Evolutionary conservation across 2,113 vertebrate species (phyloP).

Genomic region (Hippocampus abdominalis): DNA sequence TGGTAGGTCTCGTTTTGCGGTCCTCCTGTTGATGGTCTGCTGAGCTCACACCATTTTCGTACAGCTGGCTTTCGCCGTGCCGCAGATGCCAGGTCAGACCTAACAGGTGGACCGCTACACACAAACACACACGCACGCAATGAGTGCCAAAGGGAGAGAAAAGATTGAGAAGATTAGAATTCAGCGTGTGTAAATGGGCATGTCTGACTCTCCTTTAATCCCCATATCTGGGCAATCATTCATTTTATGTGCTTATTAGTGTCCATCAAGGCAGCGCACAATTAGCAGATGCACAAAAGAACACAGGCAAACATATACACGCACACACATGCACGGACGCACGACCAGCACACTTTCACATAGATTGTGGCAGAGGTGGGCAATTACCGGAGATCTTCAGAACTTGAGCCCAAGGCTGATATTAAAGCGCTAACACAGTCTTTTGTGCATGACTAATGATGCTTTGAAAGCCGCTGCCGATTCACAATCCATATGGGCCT

Average conservation of each 20-base stretch:
- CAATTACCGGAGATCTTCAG: constrained; percentile 71
- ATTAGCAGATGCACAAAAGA: constrained; percentile 37
- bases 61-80: constrained; percentile 89
- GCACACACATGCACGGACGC: constrained; percentile 2
- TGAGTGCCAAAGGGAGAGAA: constrained; percentile 22
- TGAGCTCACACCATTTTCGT: constrained; percentile 93
- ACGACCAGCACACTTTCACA: constrained; percentile 1
- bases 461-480: constrained; percentile 65
- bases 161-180: constrained; percentile 50
- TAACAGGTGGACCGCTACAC: constrained; percentile 94
- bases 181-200: constrained; percentile 39
- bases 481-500: constrained; percentile 73
- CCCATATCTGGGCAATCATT: constrained; percentile 42
- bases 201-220: constrained; percentile 53
- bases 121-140: constrained; percentile 35
- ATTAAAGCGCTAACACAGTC: constrained; percentile 68
- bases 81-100: constrained; percentile 97
- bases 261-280: constrained; percentile 38
- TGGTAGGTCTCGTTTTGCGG: constrained; percentile 72
- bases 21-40: constrained; percentile 81
- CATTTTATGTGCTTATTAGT: constrained; percentile 59
- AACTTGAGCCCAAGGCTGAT: constrained; percentile 60
- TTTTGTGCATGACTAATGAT: constrained; percentile 76
- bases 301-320: background rate
- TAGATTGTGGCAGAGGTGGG: constrained; percentile 53